A percentile compares a stretch with the other conserved stretches of the same genome.
Conservation (phyloP, 2,888 invertebrate genomes). For the Pantelozetes paolii region DNA sequence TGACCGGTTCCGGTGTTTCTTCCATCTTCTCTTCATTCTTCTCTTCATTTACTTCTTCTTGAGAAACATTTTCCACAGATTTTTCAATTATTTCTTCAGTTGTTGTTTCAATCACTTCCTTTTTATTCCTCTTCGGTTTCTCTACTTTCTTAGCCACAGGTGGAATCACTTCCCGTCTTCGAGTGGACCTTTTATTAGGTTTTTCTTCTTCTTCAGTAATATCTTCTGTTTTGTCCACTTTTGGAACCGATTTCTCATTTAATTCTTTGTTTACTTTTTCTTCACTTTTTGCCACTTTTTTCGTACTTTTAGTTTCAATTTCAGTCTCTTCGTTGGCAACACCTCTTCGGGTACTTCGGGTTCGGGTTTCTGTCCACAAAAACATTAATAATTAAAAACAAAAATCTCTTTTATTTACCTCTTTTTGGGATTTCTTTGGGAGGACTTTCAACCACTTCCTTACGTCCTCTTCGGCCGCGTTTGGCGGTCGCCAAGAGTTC, state of each 20-base stretch:
- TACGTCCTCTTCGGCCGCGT: background rate
- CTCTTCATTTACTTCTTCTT: no score
- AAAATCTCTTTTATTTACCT: background rate
- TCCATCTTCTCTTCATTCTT: conserved; percentile 12
- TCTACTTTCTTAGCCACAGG: background rate
- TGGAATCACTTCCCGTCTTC: no score
- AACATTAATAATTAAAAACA: no score
- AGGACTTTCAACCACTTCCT: background rate
- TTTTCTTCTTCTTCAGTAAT: no score
- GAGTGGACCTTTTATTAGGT: no score
- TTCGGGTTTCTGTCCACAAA: background rate
- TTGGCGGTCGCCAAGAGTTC: background rate
- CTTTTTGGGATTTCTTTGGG: background rate
- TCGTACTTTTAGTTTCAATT: background rate
- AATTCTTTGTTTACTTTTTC: no score
- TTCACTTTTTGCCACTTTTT: background rate
- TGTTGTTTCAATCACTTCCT: no score
- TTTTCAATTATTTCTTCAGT: no score
- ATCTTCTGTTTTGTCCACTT: conserved; percentile 5
- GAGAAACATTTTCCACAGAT: no score
- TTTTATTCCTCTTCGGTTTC: no score
- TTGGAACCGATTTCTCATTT: no score
- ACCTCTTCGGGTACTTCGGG: background rate
- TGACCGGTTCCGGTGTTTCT: background rate
- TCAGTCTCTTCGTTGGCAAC: background rate